Conservation (phyloP, 2,888 invertebrate genomes). For the Caenorhabditis doughertyi region DNA sequence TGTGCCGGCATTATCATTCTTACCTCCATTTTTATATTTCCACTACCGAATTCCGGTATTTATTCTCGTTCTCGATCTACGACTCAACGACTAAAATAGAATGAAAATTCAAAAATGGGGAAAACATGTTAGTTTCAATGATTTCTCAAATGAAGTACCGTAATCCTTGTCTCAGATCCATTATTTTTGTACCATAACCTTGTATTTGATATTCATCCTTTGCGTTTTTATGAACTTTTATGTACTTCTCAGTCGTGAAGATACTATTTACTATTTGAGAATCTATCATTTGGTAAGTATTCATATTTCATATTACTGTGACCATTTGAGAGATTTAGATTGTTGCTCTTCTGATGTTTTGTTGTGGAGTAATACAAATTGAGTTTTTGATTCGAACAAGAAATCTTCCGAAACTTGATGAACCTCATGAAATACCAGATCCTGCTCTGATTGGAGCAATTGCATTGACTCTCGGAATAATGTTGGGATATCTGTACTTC, state of each 20-base stretch:
- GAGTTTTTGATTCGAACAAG: conserved; percentile 77
- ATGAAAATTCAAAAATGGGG: conserved; percentile 53
- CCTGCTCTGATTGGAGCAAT: conserved; percentile 80
- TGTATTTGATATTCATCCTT: conserved; percentile 76
- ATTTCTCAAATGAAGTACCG: neutral
- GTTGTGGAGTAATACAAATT: conserved; percentile 75
- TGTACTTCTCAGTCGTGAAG: conserved; percentile 76
- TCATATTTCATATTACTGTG: neutral
- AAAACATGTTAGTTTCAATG: conserved; percentile 31
- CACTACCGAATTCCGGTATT: conserved; percentile 42
- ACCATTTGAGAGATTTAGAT: conserved; percentile 64
- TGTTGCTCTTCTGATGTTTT: conserved; percentile 78
- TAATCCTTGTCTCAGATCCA: conserved; percentile 73
- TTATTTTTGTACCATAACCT: conserved; percentile 68
- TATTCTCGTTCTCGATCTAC: conserved; percentile 23
- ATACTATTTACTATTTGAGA: conserved; percentile 80
- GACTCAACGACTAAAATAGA: neutral
- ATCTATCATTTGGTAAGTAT: conserved; percentile 78
- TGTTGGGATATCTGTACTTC: conserved; percentile 81
- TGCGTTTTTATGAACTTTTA: conserved; percentile 80
- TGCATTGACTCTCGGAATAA: conserved; percentile 80
- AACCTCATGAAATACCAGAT: conserved; percentile 79
- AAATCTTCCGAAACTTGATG: conserved; percentile 77
- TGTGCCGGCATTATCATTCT: conserved; percentile 54
- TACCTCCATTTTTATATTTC: conserved; percentile 23